Evolutionary conservation across 1,140 invertebrate species (phyloP).

Genomic region (Drosophila jambulina): DNA sequence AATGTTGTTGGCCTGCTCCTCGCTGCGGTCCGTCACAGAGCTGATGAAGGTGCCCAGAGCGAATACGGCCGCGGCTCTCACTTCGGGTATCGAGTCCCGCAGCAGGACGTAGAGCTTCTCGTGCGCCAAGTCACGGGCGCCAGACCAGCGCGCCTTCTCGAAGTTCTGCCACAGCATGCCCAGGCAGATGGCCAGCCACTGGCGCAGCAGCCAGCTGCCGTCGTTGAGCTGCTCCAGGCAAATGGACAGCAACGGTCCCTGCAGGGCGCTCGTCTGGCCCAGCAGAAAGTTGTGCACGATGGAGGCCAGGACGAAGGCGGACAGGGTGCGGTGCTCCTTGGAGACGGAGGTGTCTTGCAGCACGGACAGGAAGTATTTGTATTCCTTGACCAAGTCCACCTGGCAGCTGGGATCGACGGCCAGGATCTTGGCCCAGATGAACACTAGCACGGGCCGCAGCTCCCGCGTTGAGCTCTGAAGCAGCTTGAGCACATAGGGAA

Average conservation of each 20-base stretch:
- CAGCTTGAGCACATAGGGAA: conserved; percentile 98
- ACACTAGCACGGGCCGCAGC: conserved; percentile 96
- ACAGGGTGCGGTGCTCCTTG: conserved; percentile 93
- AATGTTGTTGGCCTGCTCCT: conserved; percentile 96
- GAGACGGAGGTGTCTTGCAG: conserved; percentile 93
- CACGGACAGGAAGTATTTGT: conserved; percentile 97
- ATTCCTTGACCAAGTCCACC: conserved; percentile 97
- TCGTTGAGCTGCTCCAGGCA: conserved; percentile 93
- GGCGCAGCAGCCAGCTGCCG: conserved; percentile 89
- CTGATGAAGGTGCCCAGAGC: conserved; percentile 97
- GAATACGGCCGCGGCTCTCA: conserved; percentile 95
- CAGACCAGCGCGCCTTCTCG: conserved; percentile 97
- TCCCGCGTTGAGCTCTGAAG: conserved; percentile 97
- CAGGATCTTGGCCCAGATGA: conserved; percentile 99
- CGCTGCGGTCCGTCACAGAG: conserved; percentile 92
- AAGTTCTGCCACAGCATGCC: conserved; percentile 97
- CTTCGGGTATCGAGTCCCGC: conserved; percentile 93
- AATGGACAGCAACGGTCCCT: conserved; percentile 94
- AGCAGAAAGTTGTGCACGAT: conserved; percentile 95
- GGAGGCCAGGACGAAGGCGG: conserved; percentile 96
- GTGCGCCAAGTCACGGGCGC: conserved; percentile 97
- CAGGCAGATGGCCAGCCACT: conserved; percentile 97
- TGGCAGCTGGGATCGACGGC: conserved; percentile 98
- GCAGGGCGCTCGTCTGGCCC: conserved; percentile 94
- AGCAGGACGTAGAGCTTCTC: conserved; percentile 95